phyloP scores from a whole-genome alignment of 2,888 invertebrate species.

The Yponomeuta plumbellus region DNA sequence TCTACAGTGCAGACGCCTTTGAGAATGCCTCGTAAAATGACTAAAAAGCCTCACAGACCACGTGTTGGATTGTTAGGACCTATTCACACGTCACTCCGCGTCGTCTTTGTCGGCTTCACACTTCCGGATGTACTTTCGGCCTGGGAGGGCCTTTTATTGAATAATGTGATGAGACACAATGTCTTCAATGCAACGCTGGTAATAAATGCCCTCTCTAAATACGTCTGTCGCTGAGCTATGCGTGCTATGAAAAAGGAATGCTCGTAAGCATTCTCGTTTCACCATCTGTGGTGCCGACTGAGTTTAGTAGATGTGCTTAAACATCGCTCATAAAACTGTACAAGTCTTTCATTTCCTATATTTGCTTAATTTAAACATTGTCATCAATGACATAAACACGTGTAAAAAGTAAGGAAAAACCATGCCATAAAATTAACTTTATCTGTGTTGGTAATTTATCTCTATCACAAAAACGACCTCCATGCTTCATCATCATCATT shows the following conservation, averaged over 20 bases:
- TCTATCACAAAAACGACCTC: too few species aligned
- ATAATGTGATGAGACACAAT: slow-evolving; percentile 53
- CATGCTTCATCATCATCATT: too few species aligned
- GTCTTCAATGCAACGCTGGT: slow-evolving; percentile 44
- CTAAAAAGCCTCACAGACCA: slow-evolving; percentile 15
- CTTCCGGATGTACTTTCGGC: slow-evolving; percentile 40
- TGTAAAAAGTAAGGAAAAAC: too few species aligned
- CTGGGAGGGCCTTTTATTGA: slow-evolving; percentile 49
- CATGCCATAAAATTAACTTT: too few species aligned
- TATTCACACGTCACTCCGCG: slow-evolving; percentile 38
- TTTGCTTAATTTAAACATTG: too few species aligned
- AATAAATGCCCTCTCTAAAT: slow-evolving; percentile 48
- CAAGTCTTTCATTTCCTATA: too few species aligned
- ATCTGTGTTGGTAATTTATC: too few species aligned
- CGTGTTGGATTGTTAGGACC: slow-evolving; percentile 32
- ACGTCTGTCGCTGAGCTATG: slow-evolving; percentile 35
- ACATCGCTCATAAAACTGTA: too few species aligned
- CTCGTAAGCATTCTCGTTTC: too few species aligned
- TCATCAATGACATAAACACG: too few species aligned
- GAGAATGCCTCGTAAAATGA: slow-evolving; percentile 7
- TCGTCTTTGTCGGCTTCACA: slow-evolving; percentile 38
- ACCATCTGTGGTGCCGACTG: slow-evolving; percentile 23
- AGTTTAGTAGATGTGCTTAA: neutral
- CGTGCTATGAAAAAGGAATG: slow-evolving; percentile 23
- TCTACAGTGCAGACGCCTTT: neutral